Evolutionary conservation across 1,140 invertebrate genomes (phyloP), one percentile per base, ranked within the genome.

Genomic region (Caenorhabditis briggsae): DNA sequence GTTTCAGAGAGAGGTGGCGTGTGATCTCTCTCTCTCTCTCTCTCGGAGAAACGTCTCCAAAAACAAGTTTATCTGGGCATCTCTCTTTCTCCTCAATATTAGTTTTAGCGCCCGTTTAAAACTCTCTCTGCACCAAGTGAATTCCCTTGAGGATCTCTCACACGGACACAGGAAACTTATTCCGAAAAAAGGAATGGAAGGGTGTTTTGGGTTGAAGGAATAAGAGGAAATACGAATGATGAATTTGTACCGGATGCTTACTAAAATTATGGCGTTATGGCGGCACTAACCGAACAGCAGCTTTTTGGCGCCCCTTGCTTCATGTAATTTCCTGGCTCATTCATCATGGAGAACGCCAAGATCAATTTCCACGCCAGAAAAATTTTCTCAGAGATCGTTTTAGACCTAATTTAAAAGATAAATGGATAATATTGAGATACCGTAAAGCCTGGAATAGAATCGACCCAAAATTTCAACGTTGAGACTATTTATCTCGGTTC

Each of bases 41-140:
- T 33, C 33, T 33, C 33, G 33, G 33, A 46, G 43, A 78, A 78
- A 78, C 70, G 70, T 78, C 70, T 33, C 70, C 70, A 78, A 78
- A 78, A 78, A 78, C 70, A 78, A 78, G 70, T 78, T 78, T 78
- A 78, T 78, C 70, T 78, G 70, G 50, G 46, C 70, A 78, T 78
- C 70, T 78, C 70, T 78, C 46, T 50, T 78, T 78, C 70, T 78
- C 70, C 70, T 78, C 70, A 78, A 78, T 78, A 78, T 78, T 78
- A 78, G 70, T 78, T 78, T 78, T 78, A 41, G 82, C 53, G 25
- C 53, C 82, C 82, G 82, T 20, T 83, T 83, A 14, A 9, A n/a
- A 16, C 61, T 16, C n/a, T n/a, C 23, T 12, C 23, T 83, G 14
- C 53, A 61, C 78, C 9, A 86, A n/a, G 8, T 58, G 82, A 46